These are phyloP conservation scores for Orycteropus afer DNA, from an alignment of 2,113 vertebrate species.

Conservation along the genomic window DNA sequence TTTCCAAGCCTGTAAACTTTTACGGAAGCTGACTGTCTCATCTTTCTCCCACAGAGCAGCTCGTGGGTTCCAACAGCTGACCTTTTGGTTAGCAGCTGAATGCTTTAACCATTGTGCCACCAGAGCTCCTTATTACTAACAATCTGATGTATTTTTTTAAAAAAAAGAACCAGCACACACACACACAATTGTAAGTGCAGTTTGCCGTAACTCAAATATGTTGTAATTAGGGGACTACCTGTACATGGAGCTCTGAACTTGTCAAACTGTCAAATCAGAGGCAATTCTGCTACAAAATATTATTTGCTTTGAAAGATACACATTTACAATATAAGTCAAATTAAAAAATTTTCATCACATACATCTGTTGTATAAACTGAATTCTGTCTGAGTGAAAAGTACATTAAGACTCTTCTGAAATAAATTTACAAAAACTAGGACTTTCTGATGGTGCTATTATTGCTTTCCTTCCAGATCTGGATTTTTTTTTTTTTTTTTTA, in stretches of 20 bases:
- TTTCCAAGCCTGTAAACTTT: too few species aligned
- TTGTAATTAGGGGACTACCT: background rate
- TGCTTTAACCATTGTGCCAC: too few species aligned
- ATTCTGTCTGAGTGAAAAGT: conserved; percentile 36
- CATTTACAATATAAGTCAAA: background rate
- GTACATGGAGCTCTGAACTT: background rate
- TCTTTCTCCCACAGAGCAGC: too few species aligned
- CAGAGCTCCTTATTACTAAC: too few species aligned
- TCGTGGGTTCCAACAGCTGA: too few species aligned
- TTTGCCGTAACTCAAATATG: too few species aligned
- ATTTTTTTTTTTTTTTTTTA: background rate
- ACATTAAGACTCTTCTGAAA: conserved; percentile 13
- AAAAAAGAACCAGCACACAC: too few species aligned
- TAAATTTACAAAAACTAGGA: conserved; percentile 33
- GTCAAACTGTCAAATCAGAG: background rate
- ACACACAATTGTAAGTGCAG: too few species aligned
- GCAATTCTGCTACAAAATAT: background rate
- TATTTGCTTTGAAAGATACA: conserved; percentile 37
- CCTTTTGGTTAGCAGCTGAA: too few species aligned
- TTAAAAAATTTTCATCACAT: background rate
- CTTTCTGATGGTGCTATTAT: conserved; percentile 39
- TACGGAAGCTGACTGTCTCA: too few species aligned
- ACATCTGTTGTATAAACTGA: conserved; percentile 33
- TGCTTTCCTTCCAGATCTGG: conserved; percentile 36
- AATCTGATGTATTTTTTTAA: too few species aligned